Evolutionary conservation across 2,797 vertebrate genomes (phyloP).

Genomic region (Enteromius mattozi): DNA sequence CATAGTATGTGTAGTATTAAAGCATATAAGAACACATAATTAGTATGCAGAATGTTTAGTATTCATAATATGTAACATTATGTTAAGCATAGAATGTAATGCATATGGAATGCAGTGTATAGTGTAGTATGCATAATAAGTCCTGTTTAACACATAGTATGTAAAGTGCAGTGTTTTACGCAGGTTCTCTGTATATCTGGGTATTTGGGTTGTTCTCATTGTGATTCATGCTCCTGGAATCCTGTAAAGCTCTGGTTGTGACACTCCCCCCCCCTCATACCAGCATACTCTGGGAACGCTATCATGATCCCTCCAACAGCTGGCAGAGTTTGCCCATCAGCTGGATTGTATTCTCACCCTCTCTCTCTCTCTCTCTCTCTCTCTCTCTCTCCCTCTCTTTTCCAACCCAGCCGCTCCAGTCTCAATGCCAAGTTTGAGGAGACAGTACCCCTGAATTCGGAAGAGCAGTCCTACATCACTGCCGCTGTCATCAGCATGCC

Average conservation of each 20-base stretch:
- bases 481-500: conserved; percentile 90
- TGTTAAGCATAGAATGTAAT: neutral
- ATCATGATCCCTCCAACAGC: conserved; percentile 54
- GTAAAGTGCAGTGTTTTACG: neutral
- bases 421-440: conserved; percentile 94
- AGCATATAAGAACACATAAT: neutral
- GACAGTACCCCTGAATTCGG: conserved; percentile 90
- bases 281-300: conserved; percentile 17
- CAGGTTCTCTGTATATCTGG: conserved; percentile 21
- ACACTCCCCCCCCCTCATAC: conserved; percentile 59
- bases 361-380: neutral
- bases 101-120: neutral
- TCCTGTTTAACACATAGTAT: neutral
- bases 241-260: conserved; percentile 69
- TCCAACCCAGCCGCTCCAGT: conserved; percentile 85
- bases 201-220: conserved; percentile 65
- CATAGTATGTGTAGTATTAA: too few species aligned
- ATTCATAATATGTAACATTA: neutral
- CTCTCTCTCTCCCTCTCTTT: conserved; percentile 25
- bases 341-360: conserved; percentile 30
- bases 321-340: conserved; percentile 45
- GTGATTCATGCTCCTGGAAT: conserved; percentile 73
- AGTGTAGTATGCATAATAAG: neutral
- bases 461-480: conserved; percentile 87
- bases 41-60: neutral